Base-by-base conservation (phyloP, 2,113 vertebrate species). In the Lampris megalopsis region DNA sequence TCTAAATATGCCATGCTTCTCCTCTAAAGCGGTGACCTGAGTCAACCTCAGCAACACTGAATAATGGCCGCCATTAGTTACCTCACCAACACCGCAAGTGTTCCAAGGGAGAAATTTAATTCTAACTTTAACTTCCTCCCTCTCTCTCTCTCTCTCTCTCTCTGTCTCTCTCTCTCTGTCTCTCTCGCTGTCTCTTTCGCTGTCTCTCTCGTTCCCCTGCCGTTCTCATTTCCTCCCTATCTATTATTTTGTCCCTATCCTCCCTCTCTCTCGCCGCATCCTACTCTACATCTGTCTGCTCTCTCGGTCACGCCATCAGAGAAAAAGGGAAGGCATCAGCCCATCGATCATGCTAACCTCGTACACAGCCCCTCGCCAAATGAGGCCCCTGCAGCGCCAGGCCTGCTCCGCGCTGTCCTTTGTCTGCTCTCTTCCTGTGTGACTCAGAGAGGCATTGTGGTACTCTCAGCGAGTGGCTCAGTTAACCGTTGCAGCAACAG, bases 401-500 rank as follows among this genome's bases (percentile, higher is more conserved):
- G 79, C 86, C 86, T 69, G 82, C 73, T 72, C 48, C 73, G 61
- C 59, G 73, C 73, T 73, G 62, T 24, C 80, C 82, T 89, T 89
- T 92, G 90, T 94, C 87, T 87, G 79, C 75, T 62, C 73, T 63
- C 87, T 92, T 93, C 90, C 93, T 91, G 90, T 75, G 36, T 91
- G 91, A 90, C 81, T 91, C 89, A 81, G 61, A n/a, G 75, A 71
- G 38, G 85, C 88, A 90, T 91, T 94, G 93, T 91, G 78, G 73
- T 68, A 71, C 73, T 67, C 88, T 92, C 89, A 92, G 90, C 90
- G 88, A 86, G 86, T 75, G 69, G 65, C 77, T 89, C 86, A 83
- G 90, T 88, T 85, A 89, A 75, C 38, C 9, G 8, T 57, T 41
- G 70, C 61, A 49, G 76, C 9, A 68, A 45, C 75, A 42, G 50